Base-by-base conservation (phyloP, 2,888 invertebrate genomes). In the Spatulosminthurus flaviceps region DNA sequence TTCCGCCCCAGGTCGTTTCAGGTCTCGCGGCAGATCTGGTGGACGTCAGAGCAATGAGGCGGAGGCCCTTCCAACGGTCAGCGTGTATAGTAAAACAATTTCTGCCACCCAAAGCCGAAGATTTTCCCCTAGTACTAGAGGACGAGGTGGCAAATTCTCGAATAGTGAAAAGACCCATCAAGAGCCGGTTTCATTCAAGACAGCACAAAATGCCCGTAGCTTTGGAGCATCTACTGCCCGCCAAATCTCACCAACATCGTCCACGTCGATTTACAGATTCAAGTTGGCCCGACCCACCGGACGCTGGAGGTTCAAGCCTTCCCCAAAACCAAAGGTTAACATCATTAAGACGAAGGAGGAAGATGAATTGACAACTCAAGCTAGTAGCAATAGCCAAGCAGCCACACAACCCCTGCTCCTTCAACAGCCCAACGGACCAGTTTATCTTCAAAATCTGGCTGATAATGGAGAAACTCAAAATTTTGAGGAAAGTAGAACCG, bases 221-320 rank as follows among this genome's bases (percentile, higher is more conserved):
- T 79, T 79, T 24, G 79, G 79, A 29, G 24, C 61, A 11, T 21
- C 60, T 13, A 26, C 81, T 79, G 61, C 74, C 79, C 60, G 75
- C 79, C 67, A 82, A 61, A 82, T 84, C 60, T 78, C 82, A 66
- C 84, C 85, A 19, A 83, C 83, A 0, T 70, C 81, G 0, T 84
- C 85, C 0, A 82, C 83, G 1, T 85, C 85, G 34, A 84, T 84
- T 80, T 93, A 93, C 87, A 94, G 94, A 88, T 92, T 94, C 86
- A 95, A 95, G 87, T 88, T 95, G 66, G 93, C 94, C 86, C 90
- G 95, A 69, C 90, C 94, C 19, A 94, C 93, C 71, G 95, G 95
- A 76, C 92, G 95, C 84, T 95, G 95, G 95, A 94, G 95, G 86
- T 95, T 95, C 88, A 95, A 95, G 88, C 94, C 95, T 13, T 93